These are phyloP conservation scores for Cremastinae sp. DNA, from an alignment of 2,888 invertebrate species.

Conservation along the genomic window DNA sequence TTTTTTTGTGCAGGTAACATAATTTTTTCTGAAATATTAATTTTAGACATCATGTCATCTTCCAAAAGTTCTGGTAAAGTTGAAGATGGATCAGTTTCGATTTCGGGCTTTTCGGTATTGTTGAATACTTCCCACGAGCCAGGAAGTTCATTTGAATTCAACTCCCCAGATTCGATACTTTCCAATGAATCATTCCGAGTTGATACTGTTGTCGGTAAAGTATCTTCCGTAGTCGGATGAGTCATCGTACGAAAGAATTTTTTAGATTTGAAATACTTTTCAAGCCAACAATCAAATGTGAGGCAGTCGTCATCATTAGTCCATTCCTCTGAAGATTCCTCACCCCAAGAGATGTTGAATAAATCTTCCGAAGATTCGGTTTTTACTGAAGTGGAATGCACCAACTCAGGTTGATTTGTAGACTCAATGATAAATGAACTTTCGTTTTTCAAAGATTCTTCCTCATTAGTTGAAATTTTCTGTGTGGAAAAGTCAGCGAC, in stretches of 20 bases:
- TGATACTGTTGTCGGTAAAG: neutral
- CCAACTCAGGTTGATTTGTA: neutral
- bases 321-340: too few species aligned
- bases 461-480: neutral
- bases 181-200: neutral
- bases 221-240: neutral
- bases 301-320: neutral
- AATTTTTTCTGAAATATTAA: conserved; percentile 40
- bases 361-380: neutral
- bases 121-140: too few species aligned
- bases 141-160: too few species aligned
- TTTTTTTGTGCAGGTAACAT: neutral
- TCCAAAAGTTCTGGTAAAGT: too few species aligned
- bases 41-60: neutral
- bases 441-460: neutral
- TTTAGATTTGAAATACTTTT: neutral
- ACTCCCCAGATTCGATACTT: too few species aligned
- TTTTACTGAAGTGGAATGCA: neutral
- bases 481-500: neutral
- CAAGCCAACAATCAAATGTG: conserved; percentile 12
- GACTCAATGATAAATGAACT: neutral
- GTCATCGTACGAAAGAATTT: neutral
- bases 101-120: too few species aligned
- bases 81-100: too few species aligned
- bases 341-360: too few species aligned